Evolutionary conservation across 2,113 vertebrate species (phyloP), one percentile per base, ranked within the genome.

Genomic region (Cacatua alba): DNA sequence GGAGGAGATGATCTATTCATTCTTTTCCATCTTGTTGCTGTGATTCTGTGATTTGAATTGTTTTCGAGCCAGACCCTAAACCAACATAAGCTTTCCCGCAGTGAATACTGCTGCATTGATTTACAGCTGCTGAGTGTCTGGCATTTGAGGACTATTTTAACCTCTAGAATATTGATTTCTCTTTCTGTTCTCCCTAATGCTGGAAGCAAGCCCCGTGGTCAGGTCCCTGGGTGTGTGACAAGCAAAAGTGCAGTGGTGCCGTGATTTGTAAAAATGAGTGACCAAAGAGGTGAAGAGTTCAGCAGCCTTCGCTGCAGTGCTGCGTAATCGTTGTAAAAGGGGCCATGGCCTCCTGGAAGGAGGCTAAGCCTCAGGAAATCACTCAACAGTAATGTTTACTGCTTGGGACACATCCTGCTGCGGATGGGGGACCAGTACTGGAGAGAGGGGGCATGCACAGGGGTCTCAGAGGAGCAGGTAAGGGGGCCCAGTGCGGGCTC

Each of bases 121-220:
- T 96, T 96, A 44, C 68, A 65, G 48, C 70, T 69, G 41, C 63
- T 83, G 59, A 96, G 53, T 31, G 65, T 43, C 87, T 90, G 51
- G 84, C 83, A 74, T 93, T 91, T 92, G 52, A 95, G 39, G 28
- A 71, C 84, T 85, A 37, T 69, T 89, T 85, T 91, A 94, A 72
- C 77, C 72, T 94, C 86, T 68, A 91, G 43, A 86, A 94, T 94
- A 96, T 75, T 80, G 82, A 92, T 89, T 90, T 79, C 16, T 89
- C 43, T 43, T 91, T 77, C 78, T 76, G 29, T 90, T 88, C 95
- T 92, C 46, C 41, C 26, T 65, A 9, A 7, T 49, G 62, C 70
- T 88, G 35, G 52, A 91, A 92, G 65, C 26, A 88, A 89, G 44
- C 17, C 44, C 18, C 35, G 75, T 46, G n/a, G 44, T 83, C 64